Conservation (phyloP, 2,113 vertebrate genomes). For the Corvus moneduloides region DNA sequence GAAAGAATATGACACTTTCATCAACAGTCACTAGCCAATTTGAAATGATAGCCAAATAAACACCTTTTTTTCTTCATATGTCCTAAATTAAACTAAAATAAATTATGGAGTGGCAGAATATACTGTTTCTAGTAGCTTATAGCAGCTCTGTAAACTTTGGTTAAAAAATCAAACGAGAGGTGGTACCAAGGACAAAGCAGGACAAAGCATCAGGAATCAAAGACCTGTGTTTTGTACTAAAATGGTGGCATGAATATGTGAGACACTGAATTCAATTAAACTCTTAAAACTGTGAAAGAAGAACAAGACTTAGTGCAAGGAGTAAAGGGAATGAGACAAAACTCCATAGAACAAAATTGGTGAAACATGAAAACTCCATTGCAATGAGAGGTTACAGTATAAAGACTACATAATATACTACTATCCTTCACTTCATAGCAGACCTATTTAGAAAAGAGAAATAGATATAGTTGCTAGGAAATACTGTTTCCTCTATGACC, state of each 20-base stretch:
- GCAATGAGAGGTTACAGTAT: background rate
- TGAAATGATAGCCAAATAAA: background rate
- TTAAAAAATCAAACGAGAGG: background rate
- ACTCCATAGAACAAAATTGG: background rate
- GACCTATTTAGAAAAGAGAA: background rate
- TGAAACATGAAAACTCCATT: background rate
- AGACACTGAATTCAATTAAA: background rate
- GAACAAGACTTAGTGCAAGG: background rate
- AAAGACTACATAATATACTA: background rate
- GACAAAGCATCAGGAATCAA: background rate
- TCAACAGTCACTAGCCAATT: background rate
- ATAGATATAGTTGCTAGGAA: background rate
- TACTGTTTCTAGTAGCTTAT: background rate
- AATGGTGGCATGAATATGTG: background rate
- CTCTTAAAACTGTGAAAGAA: background rate
- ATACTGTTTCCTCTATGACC: background rate
- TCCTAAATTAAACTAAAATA: background rate
- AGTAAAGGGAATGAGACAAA: background rate
- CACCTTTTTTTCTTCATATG: rapidly evolving
- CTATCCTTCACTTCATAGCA: background rate
- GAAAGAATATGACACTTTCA: background rate
- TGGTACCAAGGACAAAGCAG: background rate
- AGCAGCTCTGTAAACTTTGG: background rate
- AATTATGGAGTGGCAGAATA: background rate
- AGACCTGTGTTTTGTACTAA: background rate